Evolutionary conservation across 2,888 invertebrate species (phyloP).

Genomic region (Diabrotica balteata): DNA sequence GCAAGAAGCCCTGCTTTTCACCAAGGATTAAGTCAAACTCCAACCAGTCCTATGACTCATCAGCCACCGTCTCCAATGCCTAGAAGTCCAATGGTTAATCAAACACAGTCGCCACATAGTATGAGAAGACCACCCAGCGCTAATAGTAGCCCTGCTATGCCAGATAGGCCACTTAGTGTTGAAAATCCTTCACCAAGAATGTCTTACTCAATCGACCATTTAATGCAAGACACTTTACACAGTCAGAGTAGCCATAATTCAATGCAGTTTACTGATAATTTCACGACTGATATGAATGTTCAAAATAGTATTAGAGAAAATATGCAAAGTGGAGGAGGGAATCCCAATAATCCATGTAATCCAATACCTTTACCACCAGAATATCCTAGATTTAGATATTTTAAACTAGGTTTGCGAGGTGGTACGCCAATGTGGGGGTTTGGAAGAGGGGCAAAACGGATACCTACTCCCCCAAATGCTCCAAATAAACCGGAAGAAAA

Average conservation of each 20-base stretch:
- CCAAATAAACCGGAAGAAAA: conserved; percentile 33
- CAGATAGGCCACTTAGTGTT: conserved; percentile 67
- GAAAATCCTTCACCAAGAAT: conserved; percentile 64
- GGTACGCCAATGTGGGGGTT: conserved; percentile 73
- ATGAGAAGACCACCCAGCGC: conserved; percentile 65
- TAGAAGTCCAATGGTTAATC: conserved; percentile 58
- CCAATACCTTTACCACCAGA: conserved; percentile 66
- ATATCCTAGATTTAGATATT: conserved; percentile 67
- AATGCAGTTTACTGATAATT: conserved; percentile 27
- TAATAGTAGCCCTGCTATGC: conserved; percentile 64
- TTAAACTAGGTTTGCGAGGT: conserved; percentile 69
- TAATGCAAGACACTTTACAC: conserved; percentile 39
- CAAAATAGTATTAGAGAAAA: conserved; percentile 61
- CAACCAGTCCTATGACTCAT: conserved; percentile 63
- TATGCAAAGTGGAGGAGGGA: conserved; percentile 60
- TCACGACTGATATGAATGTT: conserved; percentile 57
- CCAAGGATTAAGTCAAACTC: conserved; percentile 57
- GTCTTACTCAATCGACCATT: conserved; percentile 46
- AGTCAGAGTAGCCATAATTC: conserved; percentile 20
- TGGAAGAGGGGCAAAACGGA: conserved; percentile 58
- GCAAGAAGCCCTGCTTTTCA: conserved; percentile 67
- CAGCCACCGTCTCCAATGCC: conserved; percentile 62
- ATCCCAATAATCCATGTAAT: conserved; percentile 65
- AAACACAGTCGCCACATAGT: conserved; percentile 62
- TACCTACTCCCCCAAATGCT: conserved; percentile 51